Conservation (phyloP, 2,797 vertebrate species). For the Apodemus agrarius region DNA sequence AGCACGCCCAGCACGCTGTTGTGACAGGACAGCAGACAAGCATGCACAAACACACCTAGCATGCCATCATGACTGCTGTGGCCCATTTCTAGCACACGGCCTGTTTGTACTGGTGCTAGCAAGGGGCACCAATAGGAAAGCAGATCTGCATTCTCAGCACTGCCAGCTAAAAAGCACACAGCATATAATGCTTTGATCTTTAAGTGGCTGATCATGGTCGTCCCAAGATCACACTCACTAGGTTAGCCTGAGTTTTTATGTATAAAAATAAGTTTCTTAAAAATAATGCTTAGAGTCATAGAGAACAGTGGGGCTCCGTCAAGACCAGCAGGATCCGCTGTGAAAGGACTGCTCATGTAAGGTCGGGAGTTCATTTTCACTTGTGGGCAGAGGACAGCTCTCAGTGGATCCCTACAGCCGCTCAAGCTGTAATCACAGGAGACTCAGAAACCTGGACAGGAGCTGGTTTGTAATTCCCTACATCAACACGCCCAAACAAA, state of each 20-base stretch:
- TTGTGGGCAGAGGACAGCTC: not conserved
- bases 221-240: slow-evolving; percentile 71
- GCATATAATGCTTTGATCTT: slow-evolving; percentile 78
- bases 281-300: slow-evolving; percentile 58
- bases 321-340: not conserved
- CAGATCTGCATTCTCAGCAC: not conserved
- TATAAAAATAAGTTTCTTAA: slow-evolving; percentile 73
- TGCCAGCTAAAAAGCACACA: slow-evolving; percentile 42
- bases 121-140: not conserved
- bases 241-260: slow-evolving; percentile 75
- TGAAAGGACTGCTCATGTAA: not conserved
- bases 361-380: not conserved
- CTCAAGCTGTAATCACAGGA: not conserved
- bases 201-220: slow-evolving; percentile 73
- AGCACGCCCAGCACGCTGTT: not conserved
- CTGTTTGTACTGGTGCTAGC: not conserved
- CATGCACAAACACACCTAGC: not conserved
- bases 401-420: not conserved
- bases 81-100: not conserved
- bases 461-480: not conserved
- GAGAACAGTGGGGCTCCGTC: slow-evolving; percentile 6
- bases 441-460: not conserved
- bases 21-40: not conserved
- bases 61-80: not conserved
- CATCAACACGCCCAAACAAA: not conserved